Conservation (phyloP, 2,797 vertebrate species). For the Malacoraja senta region DNA sequence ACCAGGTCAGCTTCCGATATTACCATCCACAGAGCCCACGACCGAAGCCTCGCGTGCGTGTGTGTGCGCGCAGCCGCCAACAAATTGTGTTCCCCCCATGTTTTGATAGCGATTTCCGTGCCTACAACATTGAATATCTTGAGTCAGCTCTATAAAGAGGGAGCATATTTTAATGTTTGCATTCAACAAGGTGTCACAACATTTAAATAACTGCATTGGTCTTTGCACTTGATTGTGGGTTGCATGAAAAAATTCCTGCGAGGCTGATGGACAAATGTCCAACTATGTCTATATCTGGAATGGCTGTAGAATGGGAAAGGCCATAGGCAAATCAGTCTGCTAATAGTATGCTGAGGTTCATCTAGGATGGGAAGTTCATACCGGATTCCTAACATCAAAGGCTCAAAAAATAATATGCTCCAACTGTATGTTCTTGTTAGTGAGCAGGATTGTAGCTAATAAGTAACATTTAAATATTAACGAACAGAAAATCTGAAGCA, state of each 20-base stretch:
- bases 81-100: too few species aligned
- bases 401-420: not conserved
- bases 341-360: not conserved
- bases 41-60: too few species aligned
- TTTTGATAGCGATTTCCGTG: too few species aligned
- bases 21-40: too few species aligned
- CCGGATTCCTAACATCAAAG: not conserved
- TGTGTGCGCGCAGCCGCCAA: too few species aligned
- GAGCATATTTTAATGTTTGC: too few species aligned
- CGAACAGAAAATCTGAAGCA: not conserved
- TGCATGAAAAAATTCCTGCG: too few species aligned
- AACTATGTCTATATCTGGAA: not conserved
- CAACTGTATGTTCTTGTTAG: not conserved
- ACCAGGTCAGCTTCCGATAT: too few species aligned
- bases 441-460: not conserved
- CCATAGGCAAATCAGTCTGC: not conserved
- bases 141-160: not conserved
- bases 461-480: not conserved
- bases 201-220: not conserved
- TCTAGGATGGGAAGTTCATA: not conserved
- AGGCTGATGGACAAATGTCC: not conserved
- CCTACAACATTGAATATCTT: not conserved
- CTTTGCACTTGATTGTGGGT: too few species aligned
- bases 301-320: not conserved
- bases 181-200: not conserved